Conservation (phyloP, 2,113 vertebrate genomes). For the Pollimyrus isidori region DNA sequence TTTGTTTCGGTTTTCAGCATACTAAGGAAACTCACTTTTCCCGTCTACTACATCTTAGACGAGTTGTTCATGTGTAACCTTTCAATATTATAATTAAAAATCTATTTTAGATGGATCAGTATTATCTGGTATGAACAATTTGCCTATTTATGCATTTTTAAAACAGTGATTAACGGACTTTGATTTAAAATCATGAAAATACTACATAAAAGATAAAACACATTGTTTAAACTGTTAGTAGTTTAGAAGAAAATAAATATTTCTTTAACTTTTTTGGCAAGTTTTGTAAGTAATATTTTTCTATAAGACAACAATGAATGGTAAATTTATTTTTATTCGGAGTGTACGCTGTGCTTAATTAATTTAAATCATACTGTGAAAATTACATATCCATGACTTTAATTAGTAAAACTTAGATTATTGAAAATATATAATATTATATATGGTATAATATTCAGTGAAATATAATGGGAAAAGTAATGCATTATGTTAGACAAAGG, state of each 20-base stretch:
- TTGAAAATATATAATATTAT: not conserved
- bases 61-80: not conserved
- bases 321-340: not conserved
- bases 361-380: not conserved
- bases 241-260: not conserved
- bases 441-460: not conserved
- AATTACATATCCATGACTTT: not conserved
- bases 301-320: not conserved
- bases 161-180: not conserved
- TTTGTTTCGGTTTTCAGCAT: not conserved
- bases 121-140: not conserved
- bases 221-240: not conserved
- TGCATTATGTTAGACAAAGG: not conserved
- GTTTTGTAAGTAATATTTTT: not conserved
- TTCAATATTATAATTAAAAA: not conserved
- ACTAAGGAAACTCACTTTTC: not conserved
- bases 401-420: not conserved
- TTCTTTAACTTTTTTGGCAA: not conserved
- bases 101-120: not conserved
- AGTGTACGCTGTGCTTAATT: not conserved
- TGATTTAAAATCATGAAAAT: not conserved
- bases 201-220: not conserved
- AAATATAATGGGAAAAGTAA: not conserved
- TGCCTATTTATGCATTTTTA: not conserved
- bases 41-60: not conserved